These are phyloP conservation scores for Rhinogobio ventralis DNA, from an alignment of 2,797 vertebrate species.

Conservation along the genomic window DNA sequence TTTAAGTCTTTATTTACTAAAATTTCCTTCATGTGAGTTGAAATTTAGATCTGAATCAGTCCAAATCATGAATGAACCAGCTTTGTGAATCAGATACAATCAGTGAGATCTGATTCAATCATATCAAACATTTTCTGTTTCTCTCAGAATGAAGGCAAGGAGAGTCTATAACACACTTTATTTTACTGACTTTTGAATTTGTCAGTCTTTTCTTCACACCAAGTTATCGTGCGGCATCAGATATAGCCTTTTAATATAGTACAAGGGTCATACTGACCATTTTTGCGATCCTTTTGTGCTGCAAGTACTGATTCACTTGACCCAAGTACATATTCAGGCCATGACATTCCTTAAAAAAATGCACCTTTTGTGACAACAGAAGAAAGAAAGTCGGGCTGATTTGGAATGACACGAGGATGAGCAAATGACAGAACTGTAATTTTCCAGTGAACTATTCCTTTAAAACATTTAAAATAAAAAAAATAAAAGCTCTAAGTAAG, in stretches of 20 bases:
- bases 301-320: background rate
- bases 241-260: background rate
- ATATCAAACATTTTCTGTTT: background rate
- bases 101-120: background rate
- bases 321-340: background rate
- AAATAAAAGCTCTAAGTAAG: background rate
- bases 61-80: background rate
- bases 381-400: background rate
- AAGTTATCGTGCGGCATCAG: background rate
- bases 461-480: background rate
- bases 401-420: background rate
- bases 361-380: background rate
- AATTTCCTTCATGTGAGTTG: background rate
- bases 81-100: background rate
- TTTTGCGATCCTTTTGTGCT: background rate
- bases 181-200: background rate
- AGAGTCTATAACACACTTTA: background rate
- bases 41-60: background rate
- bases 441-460: background rate
- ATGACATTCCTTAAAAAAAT: background rate
- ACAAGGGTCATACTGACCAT: constrained; percentile 4
- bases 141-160: background rate
- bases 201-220: background rate
- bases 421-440: background rate
- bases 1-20: background rate